These are phyloP conservation scores for Siniperca undulata DNA, from an alignment of 2,797 vertebrate species.

Conservation along the genomic window DNA sequence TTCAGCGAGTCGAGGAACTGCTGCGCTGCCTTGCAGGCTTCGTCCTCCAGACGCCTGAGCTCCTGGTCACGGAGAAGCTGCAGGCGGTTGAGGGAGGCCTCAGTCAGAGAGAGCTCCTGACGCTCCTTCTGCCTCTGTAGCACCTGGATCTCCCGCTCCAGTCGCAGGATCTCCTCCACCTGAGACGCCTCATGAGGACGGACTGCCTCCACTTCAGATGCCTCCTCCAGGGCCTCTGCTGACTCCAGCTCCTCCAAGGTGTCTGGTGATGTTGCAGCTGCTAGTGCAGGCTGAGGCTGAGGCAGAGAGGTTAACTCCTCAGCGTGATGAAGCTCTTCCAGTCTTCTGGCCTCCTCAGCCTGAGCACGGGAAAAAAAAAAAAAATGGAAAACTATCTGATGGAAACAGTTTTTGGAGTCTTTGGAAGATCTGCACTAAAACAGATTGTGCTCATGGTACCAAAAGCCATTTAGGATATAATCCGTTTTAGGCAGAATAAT, in stretches of 20 bases:
- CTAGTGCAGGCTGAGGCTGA: conserved; percentile 14
- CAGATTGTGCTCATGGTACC: not conserved
- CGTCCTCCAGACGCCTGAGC: conserved; percentile 91
- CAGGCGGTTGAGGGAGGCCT: conserved; percentile 90
- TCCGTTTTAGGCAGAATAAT: not conserved
- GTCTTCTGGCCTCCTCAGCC: conserved; percentile 85
- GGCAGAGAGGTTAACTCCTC: conserved; percentile 72
- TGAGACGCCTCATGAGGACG: conserved; percentile 91
- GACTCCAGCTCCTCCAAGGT: conserved; percentile 23
- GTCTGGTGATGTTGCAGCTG: not conserved
- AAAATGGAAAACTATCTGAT: not conserved
- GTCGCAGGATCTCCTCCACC: conserved; percentile 95
- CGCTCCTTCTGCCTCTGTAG: conserved; percentile 93
- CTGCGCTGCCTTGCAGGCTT: conserved; percentile 95
- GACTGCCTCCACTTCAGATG: conserved; percentile 25
- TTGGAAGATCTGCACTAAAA: not conserved
- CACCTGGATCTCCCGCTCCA: conserved; percentile 94
- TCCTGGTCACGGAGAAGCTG: conserved; percentile 93
- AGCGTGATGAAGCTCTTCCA: conserved; percentile 53
- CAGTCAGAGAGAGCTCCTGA: conserved; percentile 93
- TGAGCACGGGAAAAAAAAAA: conserved; percentile 51
- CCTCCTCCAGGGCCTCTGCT: not conserved
- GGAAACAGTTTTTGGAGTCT: too few relatives aligned
- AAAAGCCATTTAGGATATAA: not conserved
- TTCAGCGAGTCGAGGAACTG: conserved; percentile 97